Base-by-base conservation (phyloP, 2,888 invertebrate species). In the Archips crataeganus region DNA sequence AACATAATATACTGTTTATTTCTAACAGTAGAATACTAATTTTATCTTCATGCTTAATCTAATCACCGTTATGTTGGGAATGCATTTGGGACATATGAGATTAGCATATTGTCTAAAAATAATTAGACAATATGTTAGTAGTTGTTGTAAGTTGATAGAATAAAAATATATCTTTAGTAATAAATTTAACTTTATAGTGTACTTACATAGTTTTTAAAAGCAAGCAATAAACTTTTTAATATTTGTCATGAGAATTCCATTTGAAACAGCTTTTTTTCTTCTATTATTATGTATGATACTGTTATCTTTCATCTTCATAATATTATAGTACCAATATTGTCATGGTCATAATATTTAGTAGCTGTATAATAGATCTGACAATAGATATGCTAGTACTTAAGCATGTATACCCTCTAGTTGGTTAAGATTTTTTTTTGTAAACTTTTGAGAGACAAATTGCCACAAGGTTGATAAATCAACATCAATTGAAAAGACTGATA, bases 401-500 rank as follows among this genome's bases (percentile, higher is more conserved):
- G 74, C 76, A 79, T 81, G 76, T 79, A 77, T 71, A 70, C 71
- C 77, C 75, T 69, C 61, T 78, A 74, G 71, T 73, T 82, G 81
- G 79, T 78, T 77, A 79, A 79, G 70, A 61, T 69, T 78, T 79
- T 59, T 49, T 87, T 90, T 93, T 94, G 94, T 94, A 94, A 94
- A 94, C 93, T 94, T 94, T 94, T 94, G 93, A 93, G 93, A 91
- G 84, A 86, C 82, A 87, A 91, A 87, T 90, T 91, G 91, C 90
- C 91, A 91, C 87, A 90, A 89, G 91, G 89, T 93, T 93, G 91
- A 92, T 89, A 93, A 77, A 90, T 89, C 91, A 93, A 93, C 94
- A 94, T 95, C 94, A 94, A 95, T 95, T 94, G 93, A 93, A 93
- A 95, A 95, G 95, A 95, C 95, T 95, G 95, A 95, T 95, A 95